phyloP scores from a whole-genome alignment of 2,888 invertebrate genomes.

The Drosophila parthenogenetica region DNA sequence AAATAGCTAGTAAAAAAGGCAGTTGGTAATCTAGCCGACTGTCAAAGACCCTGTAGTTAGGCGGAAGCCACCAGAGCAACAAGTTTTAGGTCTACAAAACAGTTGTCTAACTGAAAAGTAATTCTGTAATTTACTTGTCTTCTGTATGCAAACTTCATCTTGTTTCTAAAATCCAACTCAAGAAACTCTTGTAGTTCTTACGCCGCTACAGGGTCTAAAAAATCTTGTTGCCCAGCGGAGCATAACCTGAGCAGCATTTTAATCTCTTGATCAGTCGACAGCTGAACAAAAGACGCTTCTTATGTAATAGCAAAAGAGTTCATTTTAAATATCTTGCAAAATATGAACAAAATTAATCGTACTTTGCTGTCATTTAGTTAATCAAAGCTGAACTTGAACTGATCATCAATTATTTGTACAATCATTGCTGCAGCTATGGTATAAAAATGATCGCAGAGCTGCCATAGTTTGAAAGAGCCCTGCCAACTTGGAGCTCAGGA shows the following conservation, averaged over 20 bases:
- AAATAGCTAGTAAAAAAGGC: too few relatives aligned
- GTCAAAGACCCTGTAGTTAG: too few relatives aligned
- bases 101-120: too few relatives aligned
- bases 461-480: neutral
- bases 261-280: slow-evolving; percentile 41
- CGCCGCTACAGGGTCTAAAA: slow-evolving; percentile 8
- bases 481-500: neutral
- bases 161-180: too few relatives aligned
- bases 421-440: too few relatives aligned
- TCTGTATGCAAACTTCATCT: too few relatives aligned
- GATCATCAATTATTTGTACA: neutral
- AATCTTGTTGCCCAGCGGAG: slow-evolving; percentile 34
- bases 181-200: too few relatives aligned
- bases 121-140: too few relatives aligned
- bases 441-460: too few relatives aligned
- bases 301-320: slow-evolving; percentile 4
- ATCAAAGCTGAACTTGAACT: neutral
- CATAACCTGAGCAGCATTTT: slow-evolving; percentile 58
- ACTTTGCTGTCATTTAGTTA: neutral
- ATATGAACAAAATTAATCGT: slow-evolving; percentile 1
- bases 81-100: too few relatives aligned
- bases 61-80: too few relatives aligned
- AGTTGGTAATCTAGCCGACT: too few relatives aligned
- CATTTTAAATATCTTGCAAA: slow-evolving; percentile 11
- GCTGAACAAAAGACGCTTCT: slow-evolving; percentile 12